phyloP scores from a whole-genome alignment of 2,113 vertebrate genomes.

The Mungos mungo region DNA sequence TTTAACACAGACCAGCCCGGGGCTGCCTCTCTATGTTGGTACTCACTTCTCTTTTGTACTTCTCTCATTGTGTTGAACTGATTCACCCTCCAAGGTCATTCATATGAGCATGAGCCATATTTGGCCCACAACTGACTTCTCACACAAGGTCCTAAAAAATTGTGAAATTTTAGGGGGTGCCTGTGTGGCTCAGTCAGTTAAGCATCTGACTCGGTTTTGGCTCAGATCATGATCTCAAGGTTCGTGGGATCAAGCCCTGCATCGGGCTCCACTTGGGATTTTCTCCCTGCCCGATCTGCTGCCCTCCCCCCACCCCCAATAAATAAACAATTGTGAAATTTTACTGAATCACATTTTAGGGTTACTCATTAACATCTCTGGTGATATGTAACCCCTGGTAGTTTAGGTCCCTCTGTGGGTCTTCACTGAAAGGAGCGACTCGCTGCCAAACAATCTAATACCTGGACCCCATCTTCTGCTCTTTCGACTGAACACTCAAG shows the following conservation, averaged over 20 bases:
- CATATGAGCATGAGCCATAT: not conserved
- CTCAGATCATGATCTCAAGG: too few relatives aligned
- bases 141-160: not conserved
- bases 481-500: too few relatives aligned
- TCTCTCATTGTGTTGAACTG: not conserved
- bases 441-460: fast-evolving
- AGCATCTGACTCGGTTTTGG: too few relatives aligned
- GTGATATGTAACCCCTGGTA: not conserved
- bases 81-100: not conserved
- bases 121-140: not conserved
- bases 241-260: too few relatives aligned
- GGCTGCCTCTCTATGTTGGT: not conserved
- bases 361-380: not conserved
- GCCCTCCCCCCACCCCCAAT: too few relatives aligned
- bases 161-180: not conserved
- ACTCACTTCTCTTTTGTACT: not conserved
- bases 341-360: not conserved
- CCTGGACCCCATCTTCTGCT: fast-evolving
- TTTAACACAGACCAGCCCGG: fast-evolving
- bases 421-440: not conserved
- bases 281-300: too few relatives aligned
- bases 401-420: not conserved
- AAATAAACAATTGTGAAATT: not conserved
- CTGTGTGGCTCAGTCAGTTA: too few relatives aligned
- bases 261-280: too few relatives aligned